These are phyloP conservation scores for Acanthurus leucopareius DNA, from an alignment of 2,797 vertebrate genomes.

Conservation along the genomic window DNA sequence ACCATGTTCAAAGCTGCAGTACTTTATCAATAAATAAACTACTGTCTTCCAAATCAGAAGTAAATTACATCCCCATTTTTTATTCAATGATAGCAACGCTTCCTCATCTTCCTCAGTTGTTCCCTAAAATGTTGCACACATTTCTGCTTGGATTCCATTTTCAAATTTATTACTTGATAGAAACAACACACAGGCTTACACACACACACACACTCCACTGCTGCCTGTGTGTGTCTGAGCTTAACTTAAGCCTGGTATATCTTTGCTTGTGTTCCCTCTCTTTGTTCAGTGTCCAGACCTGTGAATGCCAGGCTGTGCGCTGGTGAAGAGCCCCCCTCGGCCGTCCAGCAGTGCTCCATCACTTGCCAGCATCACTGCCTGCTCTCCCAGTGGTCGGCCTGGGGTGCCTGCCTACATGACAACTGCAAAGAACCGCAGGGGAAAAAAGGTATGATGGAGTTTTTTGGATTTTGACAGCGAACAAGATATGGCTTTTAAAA, in stretches of 20 bases:
- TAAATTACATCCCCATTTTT: constrained; percentile 26
- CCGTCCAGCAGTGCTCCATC: constrained; percentile 89
- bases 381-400: constrained; percentile 90
- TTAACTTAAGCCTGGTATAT: constrained; percentile 43
- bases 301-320: constrained; percentile 87
- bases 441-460: constrained; percentile 88
- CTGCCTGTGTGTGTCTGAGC: constrained; percentile 20
- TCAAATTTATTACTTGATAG: constrained; percentile 26
- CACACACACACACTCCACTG: neutral
- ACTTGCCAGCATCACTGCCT: constrained; percentile 88
- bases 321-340: constrained; percentile 83
- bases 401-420: constrained; percentile 91
- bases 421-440: constrained; percentile 90
- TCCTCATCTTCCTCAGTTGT: constrained; percentile 16
- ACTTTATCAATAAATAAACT: constrained; percentile 4
- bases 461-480: neutral
- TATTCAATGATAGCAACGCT: neutral
- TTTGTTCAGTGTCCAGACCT: constrained; percentile 89
- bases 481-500: constrained; percentile 9
- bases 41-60: constrained; percentile 4
- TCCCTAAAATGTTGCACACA: neutral
- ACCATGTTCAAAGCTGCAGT: neutral
- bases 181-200: neutral
- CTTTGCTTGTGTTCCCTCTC: constrained; percentile 38
- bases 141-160: constrained; percentile 25